Evolutionary conservation across 2,797 vertebrate species (phyloP).

Genomic region (Oophaga sylvatica): DNA sequence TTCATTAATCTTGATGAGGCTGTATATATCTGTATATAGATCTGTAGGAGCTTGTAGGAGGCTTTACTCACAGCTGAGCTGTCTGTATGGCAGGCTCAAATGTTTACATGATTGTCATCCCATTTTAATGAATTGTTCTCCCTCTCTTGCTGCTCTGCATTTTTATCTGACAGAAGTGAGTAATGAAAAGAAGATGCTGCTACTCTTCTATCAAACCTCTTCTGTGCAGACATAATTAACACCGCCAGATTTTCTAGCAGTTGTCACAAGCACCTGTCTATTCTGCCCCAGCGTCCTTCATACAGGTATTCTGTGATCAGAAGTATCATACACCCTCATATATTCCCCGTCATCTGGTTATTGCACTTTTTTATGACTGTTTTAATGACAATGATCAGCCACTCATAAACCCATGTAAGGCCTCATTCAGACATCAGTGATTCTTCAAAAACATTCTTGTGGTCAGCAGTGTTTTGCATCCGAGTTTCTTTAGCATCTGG

Average conservation of each 20-base stretch:
- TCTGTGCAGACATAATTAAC: slow-evolving; percentile 54
- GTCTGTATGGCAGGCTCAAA: neutral
- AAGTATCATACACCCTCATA: neutral
- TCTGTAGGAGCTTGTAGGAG: neutral
- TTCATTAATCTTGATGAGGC: neutral
- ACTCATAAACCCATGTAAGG: too few species aligned
- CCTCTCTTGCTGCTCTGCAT: slow-evolving; percentile 1
- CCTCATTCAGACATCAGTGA: too few species aligned
- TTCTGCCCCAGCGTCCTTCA: neutral
- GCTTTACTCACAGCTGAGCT: neutral
- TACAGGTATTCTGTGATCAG: neutral
- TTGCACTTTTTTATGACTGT: neutral
- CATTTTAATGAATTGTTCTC: neutral
- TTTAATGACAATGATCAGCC: too few species aligned
- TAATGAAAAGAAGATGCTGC: slow-evolving; percentile 34
- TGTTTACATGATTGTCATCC: slow-evolving; percentile 7
- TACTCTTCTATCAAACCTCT: slow-evolving; percentile 51
- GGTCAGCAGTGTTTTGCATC: too few species aligned
- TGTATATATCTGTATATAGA: neutral
- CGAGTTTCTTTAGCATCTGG: too few species aligned
- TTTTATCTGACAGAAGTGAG: slow-evolving; percentile 53
- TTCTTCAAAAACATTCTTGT: too few species aligned
- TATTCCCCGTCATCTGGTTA: neutral
- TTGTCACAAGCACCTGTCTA: slow-evolving; percentile 14
- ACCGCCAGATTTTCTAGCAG: slow-evolving; percentile 51